A percentile compares a stretch with the other conserved stretches of the same genome.
phyloP scores from a whole-genome alignment of 2,888 invertebrate species.

The Drosophila seclusa region DNA sequence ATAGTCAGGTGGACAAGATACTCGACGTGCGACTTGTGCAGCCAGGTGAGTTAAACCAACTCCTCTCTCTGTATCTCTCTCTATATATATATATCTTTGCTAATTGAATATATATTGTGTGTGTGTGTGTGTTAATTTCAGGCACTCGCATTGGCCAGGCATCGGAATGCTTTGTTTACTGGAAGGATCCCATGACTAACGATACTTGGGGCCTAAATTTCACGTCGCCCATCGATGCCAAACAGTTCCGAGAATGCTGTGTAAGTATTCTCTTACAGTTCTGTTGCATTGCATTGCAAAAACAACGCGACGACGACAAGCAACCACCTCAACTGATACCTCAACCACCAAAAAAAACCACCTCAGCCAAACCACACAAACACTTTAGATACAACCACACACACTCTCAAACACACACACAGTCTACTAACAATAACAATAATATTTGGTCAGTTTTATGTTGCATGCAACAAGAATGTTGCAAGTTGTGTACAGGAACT shows the following conservation, averaged over 20 bases:
- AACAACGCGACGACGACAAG: conserved; percentile 51
- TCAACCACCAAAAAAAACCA: conserved; percentile 57
- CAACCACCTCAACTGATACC: conserved; percentile 73
- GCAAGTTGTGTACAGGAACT: conserved; percentile 19
- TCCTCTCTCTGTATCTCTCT: too few species aligned
- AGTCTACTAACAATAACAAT: conserved; percentile 24
- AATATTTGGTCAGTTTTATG: conserved; percentile 37
- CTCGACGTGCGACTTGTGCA: conserved; percentile 98
- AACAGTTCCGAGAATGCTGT: conserved; percentile 98
- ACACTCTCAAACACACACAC: conserved; percentile 29
- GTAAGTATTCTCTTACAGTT: conserved; percentile 89
- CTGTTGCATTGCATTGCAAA: conserved; percentile 42
- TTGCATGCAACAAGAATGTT: conserved; percentile 9
- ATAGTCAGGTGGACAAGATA: conserved; percentile 99
- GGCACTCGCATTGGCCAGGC: conserved; percentile 98
- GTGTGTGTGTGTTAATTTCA: conserved; percentile 82
- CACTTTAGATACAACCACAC: conserved; percentile 34
- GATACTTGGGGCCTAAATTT: conserved; percentile 99
- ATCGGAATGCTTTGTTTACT: conserved; percentile 99
- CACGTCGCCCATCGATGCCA: conserved; percentile 98
- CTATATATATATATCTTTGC: neutral
- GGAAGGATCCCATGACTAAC: conserved; percentile 98
- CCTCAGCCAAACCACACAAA: conserved; percentile 66
- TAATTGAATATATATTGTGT: conserved; percentile 22
- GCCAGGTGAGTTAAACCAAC: conserved; percentile 89